Percentiles rank a stretch among this genome's conserved stretches.
Conservation (phyloP, 2,113 vertebrate genomes). For the Aspiorhynchus laticeps region DNA sequence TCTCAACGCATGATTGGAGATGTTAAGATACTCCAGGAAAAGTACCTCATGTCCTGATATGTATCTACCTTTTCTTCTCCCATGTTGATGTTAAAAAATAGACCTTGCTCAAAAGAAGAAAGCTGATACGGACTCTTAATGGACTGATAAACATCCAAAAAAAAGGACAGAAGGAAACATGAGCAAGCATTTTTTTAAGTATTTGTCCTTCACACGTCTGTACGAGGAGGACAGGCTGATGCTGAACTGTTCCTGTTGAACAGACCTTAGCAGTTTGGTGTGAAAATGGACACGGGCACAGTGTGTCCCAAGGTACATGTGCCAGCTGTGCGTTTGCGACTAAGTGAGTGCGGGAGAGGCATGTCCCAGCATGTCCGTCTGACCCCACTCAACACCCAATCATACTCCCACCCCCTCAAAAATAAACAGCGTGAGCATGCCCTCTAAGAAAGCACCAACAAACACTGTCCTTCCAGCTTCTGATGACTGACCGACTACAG, state of each 20-base stretch:
- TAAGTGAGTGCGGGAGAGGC: constrained; percentile 38
- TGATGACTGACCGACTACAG: not conserved
- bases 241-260: constrained; percentile 73
- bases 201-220: constrained; percentile 35
- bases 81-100: not conserved
- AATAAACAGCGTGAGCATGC: constrained; percentile 36
- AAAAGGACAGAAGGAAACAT: constrained; percentile 30
- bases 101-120: constrained; percentile 5
- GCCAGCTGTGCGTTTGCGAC: constrained; percentile 73
- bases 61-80: constrained; percentile 2
- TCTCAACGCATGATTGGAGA: constrained; percentile 52
- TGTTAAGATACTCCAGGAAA: constrained; percentile 16
- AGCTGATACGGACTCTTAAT: not conserved
- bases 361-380: constrained; percentile 50
- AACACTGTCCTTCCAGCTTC: not conserved
- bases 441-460: constrained; percentile 7
- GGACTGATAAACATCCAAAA: constrained; percentile 3
- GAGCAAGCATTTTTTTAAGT: not conserved
- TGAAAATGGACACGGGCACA: constrained; percentile 75
- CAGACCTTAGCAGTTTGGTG: constrained; percentile 71
- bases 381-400: constrained; percentile 22
- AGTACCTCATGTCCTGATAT: constrained; percentile 14
- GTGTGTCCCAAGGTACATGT: constrained; percentile 65
- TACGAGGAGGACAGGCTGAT: constrained; percentile 58
- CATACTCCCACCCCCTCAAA: constrained; percentile 20